These are phyloP conservation scores for Condylostylus longicornis DNA, from an alignment of 1,140 invertebrate species.

Conservation along the genomic window DNA sequence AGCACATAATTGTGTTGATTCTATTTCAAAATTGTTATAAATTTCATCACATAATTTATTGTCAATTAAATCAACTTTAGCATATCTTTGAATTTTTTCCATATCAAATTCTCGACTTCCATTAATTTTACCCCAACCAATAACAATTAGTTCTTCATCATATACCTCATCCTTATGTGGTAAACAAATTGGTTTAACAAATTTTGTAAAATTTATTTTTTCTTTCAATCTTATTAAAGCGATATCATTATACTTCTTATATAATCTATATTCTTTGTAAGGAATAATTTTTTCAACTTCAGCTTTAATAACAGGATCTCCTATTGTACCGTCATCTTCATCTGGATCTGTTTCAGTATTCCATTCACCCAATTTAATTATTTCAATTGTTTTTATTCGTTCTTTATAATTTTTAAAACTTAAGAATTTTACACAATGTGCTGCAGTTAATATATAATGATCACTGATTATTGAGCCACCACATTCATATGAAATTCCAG, in stretches of 20 bases:
- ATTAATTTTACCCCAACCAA: conserved; percentile 67
- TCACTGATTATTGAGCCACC: conserved; percentile 39
- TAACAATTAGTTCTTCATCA: no score
- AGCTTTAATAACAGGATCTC: conserved; percentile 41
- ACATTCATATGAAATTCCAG: conserved; percentile 31
- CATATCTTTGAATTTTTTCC: no score
- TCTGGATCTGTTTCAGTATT: conserved; percentile 25
- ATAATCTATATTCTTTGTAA: conserved; percentile 47
- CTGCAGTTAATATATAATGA: conserved; percentile 39
- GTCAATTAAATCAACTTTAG: conserved; percentile 19
- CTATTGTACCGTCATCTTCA: conserved; percentile 25
- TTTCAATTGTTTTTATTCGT: no score
- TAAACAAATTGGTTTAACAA: conserved; percentile 68
- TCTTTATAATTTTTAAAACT: no score
- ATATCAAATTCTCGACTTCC: conserved; percentile 39
- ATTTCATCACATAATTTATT: conserved; percentile 20
- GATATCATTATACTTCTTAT: conserved; percentile 55
- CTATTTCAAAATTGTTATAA: conserved; percentile 18
- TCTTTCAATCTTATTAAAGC: conserved; percentile 49
- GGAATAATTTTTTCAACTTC: conserved; percentile 45
- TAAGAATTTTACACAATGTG: conserved; percentile 41
- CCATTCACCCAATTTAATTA: conserved; percentile 31
- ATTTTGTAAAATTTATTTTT: conserved; percentile 44
- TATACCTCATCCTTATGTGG: conserved; percentile 40
- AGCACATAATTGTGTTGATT: conserved; percentile 42